phyloP scores from a whole-genome alignment of 2,888 invertebrate species.

The Stegana nigrithorax region DNA sequence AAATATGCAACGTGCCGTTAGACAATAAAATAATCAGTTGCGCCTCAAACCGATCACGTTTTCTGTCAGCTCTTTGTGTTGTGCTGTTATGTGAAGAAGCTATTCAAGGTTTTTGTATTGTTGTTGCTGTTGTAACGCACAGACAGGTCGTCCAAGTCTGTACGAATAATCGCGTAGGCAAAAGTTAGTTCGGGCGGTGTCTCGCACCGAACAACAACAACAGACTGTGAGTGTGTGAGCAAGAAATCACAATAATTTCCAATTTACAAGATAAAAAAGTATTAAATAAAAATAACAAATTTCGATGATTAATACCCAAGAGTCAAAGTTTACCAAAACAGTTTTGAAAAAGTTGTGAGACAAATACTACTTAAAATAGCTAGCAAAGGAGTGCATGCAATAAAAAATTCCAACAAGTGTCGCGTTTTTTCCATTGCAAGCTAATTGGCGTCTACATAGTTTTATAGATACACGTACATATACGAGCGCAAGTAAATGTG shows the following conservation, averaged over 20 bases:
- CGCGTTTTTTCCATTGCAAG: not conserved
- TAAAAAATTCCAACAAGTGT: constrained; percentile 13
- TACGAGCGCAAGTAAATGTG: not conserved
- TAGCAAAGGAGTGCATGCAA: not conserved
- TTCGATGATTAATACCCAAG: not conserved
- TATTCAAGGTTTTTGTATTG: constrained; percentile 40
- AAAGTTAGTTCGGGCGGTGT: constrained; percentile 28
- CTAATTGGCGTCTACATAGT: constrained; percentile 2
- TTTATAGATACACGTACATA: no score
- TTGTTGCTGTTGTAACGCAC: not conserved
- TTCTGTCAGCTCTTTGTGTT: constrained; percentile 25
- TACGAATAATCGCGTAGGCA: constrained; percentile 21
- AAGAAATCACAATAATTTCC: no score
- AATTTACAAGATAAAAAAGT: not conserved
- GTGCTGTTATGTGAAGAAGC: constrained; percentile 35
- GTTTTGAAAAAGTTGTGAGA: not conserved
- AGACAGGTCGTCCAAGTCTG: not conserved
- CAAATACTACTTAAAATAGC: not conserved
- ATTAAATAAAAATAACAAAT: not conserved
- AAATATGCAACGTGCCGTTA: constrained; percentile 38
- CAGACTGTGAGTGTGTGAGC: no score
- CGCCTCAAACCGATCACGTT: constrained; percentile 45
- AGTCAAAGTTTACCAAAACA: not conserved
- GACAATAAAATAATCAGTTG: constrained; percentile 10
- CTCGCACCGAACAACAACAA: not conserved